phyloP scores from a whole-genome alignment of 2,113 vertebrate species.

The Calyptommatus sinebrachiatus region DNA sequence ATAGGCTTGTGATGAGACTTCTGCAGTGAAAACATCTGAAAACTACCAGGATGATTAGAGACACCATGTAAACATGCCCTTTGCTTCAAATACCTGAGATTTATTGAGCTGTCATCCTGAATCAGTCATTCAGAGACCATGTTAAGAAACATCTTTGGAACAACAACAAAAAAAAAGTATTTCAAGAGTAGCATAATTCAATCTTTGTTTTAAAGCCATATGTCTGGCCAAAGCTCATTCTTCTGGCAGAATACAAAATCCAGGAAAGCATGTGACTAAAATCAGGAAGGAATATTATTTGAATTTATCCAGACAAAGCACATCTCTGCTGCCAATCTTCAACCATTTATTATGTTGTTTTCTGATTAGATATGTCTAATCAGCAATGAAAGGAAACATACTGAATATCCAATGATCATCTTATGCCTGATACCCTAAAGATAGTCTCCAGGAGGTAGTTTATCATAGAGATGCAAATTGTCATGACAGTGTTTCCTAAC shows the following conservation, averaged over 20 bases:
- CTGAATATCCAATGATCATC: constrained; percentile 1
- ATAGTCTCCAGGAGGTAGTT: background rate
- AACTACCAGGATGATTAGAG: constrained; percentile 1
- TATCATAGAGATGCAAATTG: background rate
- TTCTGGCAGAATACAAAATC: constrained; percentile 8
- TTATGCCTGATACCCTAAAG: background rate
- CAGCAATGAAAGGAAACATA: background rate
- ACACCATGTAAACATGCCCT: background rate
- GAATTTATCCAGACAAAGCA: background rate
- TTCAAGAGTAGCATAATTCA: constrained; percentile 17
- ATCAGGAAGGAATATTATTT: constrained; percentile 23
- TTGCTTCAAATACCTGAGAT: constrained; percentile 17
- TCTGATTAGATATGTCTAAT: constrained; percentile 13
- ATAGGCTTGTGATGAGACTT: background rate
- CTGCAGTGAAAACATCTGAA: background rate
- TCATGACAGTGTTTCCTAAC: background rate
- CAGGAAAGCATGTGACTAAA: constrained; percentile 11
- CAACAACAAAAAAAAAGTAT: constrained; percentile 33
- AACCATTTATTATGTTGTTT: constrained; percentile 25
- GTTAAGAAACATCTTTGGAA: constrained; percentile 23
- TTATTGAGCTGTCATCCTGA: constrained; percentile 9
- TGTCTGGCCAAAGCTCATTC: constrained; percentile 1
- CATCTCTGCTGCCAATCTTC: background rate
- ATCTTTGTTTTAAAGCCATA: constrained; percentile 29
- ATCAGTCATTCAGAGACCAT: background rate